Evolutionary conservation across 2,888 invertebrate species (phyloP).

Genomic region (Strigamia transsilvanica): DNA sequence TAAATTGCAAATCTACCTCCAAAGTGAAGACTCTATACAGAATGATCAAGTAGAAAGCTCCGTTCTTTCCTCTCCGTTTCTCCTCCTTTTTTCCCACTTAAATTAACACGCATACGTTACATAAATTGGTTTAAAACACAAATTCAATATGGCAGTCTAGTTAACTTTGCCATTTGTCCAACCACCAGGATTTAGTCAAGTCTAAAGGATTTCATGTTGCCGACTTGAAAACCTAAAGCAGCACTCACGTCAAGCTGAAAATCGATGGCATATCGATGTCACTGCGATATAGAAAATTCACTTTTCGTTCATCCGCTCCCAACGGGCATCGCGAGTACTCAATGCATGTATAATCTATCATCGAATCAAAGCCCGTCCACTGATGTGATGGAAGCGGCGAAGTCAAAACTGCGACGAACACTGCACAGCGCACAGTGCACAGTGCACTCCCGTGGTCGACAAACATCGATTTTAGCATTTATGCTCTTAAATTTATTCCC

Average conservation of each 20-base stretch:
- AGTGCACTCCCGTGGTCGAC: too few relatives aligned
- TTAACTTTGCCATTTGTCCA: background rate
- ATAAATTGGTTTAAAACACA: background rate
- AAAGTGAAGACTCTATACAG: background rate
- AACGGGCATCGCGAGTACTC: background rate
- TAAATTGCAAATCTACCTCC: background rate
- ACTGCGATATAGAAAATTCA: background rate
- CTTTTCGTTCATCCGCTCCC: background rate
- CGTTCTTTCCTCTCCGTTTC: background rate
- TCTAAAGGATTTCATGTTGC: background rate
- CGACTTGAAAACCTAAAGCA: background rate
- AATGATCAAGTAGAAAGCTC: background rate
- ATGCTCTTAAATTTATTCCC: too few relatives aligned
- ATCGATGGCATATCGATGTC: background rate
- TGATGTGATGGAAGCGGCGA: background rate
- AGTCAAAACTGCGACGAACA: background rate
- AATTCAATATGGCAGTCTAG: background rate
- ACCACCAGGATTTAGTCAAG: background rate
- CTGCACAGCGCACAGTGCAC: too few relatives aligned
- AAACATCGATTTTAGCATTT: too few relatives aligned
- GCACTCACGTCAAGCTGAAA: background rate
- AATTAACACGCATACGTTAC: background rate
- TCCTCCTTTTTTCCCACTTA: background rate
- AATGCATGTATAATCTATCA: slow-evolving; percentile 1
- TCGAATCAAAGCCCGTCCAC: background rate